Percentiles rank a stretch among this genome's conserved stretches.
phyloP scores from a whole-genome alignment of 2,797 vertebrate genomes.

The Dicrostonyx torquatus region DNA sequence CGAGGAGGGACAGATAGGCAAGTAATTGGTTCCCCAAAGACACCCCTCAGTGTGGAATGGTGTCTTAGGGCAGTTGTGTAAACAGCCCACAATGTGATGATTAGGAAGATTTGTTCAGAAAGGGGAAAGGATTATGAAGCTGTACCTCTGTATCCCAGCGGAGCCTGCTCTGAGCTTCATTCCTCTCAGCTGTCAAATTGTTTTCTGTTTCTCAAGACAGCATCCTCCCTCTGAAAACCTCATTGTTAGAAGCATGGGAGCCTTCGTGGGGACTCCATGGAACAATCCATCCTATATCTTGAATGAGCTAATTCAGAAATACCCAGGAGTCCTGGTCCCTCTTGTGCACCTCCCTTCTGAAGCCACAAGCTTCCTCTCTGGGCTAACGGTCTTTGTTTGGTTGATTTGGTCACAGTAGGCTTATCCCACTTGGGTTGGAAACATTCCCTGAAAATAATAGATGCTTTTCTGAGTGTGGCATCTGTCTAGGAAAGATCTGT shows the following conservation, averaged over 20 bases:
- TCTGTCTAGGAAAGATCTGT: neutral
- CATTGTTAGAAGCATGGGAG: neutral
- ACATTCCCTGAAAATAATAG: slow-evolving; percentile 26
- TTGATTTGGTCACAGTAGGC: neutral
- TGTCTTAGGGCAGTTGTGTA: neutral
- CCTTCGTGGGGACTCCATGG: neutral
- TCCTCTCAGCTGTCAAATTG: neutral
- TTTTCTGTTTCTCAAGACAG: neutral
- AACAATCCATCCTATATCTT: neutral
- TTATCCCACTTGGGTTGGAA: neutral
- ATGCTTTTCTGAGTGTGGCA: neutral
- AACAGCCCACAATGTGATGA: slow-evolving; percentile 26
- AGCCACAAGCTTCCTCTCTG: neutral
- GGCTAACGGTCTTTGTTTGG: neutral
- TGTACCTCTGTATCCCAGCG: slow-evolving; percentile 4
- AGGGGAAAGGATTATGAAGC: neutral
- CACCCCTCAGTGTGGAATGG: neutral
- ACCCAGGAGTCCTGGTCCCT: neutral
- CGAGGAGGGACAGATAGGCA: neutral
- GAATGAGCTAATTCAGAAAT: neutral
- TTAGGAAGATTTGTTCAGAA: slow-evolving; percentile 62
- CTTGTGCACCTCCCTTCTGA: neutral
- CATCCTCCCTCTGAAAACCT: neutral
- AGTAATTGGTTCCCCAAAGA: slow-evolving; percentile 40
- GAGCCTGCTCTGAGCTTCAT: neutral